phyloP scores from a whole-genome alignment of 2,888 invertebrate genomes.

The Ceramica pisi region DNA sequence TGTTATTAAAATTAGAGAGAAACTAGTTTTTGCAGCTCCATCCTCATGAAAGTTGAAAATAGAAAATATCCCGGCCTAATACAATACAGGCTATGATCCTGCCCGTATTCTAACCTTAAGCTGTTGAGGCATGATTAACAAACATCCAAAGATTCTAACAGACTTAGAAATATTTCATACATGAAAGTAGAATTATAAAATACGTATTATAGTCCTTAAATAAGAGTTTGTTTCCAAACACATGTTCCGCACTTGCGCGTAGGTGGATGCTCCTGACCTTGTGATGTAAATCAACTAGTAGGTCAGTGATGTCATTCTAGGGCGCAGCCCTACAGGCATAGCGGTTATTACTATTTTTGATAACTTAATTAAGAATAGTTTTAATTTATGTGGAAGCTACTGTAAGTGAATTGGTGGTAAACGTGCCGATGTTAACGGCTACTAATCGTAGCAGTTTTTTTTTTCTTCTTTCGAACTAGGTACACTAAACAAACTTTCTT shows the following conservation, averaged over 20 bases:
- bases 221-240: background rate
- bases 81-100: background rate
- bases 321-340: background rate
- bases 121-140: background rate
- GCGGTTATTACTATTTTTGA: background rate
- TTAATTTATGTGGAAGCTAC: background rate
- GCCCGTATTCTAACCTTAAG: background rate
- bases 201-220: background rate
- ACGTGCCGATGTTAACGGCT: background rate
- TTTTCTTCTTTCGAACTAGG: too few species aligned
- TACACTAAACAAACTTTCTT: too few species aligned
- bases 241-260: background rate
- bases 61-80: background rate
- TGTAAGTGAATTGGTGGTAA: background rate
- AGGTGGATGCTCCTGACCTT: background rate
- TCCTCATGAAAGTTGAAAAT: too few species aligned
- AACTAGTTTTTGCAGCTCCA: background rate
- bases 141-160: background rate
- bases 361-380: too few species aligned
- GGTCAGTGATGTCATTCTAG: slow-evolving; percentile 4
- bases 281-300: slow-evolving; percentile 9
- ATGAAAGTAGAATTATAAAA: background rate
- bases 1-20: background rate
- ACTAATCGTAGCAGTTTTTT: too few species aligned
- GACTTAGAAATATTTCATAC: too few species aligned